Evolutionary conservation across 2,113 vertebrate species (phyloP).

Genomic region (Euleptes europaea): DNA sequence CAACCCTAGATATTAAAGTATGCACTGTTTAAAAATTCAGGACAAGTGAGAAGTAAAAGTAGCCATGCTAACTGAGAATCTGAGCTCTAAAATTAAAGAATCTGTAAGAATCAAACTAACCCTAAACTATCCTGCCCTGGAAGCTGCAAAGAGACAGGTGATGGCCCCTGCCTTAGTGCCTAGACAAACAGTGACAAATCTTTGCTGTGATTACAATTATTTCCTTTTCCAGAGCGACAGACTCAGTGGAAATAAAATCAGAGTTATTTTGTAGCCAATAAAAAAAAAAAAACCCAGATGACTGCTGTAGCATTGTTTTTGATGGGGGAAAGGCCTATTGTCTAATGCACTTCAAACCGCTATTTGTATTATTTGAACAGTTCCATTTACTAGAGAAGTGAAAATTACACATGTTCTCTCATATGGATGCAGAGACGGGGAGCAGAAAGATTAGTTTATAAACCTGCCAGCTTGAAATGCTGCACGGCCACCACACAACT

Average conservation of each 20-base stretch:
- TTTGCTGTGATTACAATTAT: constrained; percentile 50
- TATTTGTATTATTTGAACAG: constrained; percentile 46
- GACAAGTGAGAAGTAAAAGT: constrained; percentile 19
- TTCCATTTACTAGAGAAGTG: constrained; percentile 28
- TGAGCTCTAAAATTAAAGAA: constrained; percentile 12
- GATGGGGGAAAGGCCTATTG: constrained; percentile 22
- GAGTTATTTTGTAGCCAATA: constrained; percentile 34
- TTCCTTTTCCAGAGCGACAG: constrained; percentile 42
- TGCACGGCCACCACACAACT: constrained; percentile 5
- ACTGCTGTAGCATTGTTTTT: constrained; percentile 37
- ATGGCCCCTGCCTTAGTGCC: constrained; percentile 48
- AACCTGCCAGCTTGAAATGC: constrained; percentile 31
- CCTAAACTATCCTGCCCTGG: constrained; percentile 8
- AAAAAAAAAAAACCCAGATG: constrained; percentile 16
- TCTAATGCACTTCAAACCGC: constrained; percentile 46
- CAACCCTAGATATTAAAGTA: neutral
- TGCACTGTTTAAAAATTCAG: constrained; percentile 5
- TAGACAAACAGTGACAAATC: constrained; percentile 51
- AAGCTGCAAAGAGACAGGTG: constrained; percentile 48
- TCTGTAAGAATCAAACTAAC: neutral
- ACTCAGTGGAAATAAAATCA: constrained; percentile 49
- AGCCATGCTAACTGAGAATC: neutral
- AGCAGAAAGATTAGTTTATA: constrained; percentile 34
- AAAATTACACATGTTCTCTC: constrained; percentile 13
- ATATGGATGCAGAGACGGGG: constrained; percentile 9